Conservation (phyloP, 2,797 vertebrate genomes). For the Steatocranus sp. region DNA sequence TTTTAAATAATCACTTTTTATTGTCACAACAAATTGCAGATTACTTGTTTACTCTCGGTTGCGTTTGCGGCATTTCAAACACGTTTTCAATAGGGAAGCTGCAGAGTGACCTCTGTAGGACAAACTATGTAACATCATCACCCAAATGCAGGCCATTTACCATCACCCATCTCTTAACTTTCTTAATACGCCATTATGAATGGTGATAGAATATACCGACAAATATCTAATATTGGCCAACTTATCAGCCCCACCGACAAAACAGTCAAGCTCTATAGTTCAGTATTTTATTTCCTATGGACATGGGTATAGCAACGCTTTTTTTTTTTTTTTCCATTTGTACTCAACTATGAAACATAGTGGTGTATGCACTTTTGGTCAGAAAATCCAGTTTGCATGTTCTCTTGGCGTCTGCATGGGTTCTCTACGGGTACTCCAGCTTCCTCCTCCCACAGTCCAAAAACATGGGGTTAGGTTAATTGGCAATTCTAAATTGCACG, state of each 20-base stretch:
- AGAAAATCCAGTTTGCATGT: not conserved
- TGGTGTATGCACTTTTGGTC: not conserved
- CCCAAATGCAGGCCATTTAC: too few species aligned
- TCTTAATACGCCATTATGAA: not conserved
- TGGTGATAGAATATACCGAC: not conserved
- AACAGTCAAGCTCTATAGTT: not conserved
- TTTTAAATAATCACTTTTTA: fast-evolving
- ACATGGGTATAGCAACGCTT: fast-evolving
- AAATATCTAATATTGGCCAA: not conserved
- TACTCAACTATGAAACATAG: not conserved
- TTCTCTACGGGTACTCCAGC: not conserved
- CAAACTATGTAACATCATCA: not conserved
- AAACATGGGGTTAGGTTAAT: not conserved
- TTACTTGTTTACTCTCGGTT: not conserved
- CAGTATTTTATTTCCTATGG: not conserved
- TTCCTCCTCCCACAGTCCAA: not conserved
- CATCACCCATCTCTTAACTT: not conserved
- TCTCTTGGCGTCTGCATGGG: not conserved
- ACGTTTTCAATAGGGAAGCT: fast-evolving
- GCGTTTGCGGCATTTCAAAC: not conserved
- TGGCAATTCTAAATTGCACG: not conserved
- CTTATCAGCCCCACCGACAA: not conserved
- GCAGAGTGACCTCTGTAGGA: not conserved
- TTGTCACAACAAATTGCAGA: not conserved
- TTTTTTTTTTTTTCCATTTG: not conserved